Percentiles rank a stretch among this genome's conserved stretches.
Evolutionary conservation across 1,140 invertebrate species (phyloP).

Genomic region (Cotesia typhae): DNA sequence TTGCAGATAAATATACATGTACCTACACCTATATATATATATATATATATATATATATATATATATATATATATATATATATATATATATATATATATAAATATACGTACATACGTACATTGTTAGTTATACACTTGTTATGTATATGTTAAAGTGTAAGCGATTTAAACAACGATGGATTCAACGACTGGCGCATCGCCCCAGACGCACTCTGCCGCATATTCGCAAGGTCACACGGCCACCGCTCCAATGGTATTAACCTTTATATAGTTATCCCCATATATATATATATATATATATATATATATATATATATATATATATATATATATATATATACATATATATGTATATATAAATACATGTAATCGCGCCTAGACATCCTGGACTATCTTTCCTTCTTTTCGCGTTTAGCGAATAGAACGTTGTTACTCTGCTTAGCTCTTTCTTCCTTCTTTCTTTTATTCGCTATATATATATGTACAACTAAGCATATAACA

Average conservation of each 20-base stretch:
- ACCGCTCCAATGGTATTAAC: slow-evolving; percentile 58
- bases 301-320: not conserved
- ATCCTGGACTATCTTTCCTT: slow-evolving; percentile 5
- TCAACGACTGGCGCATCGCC: slow-evolving; percentile 48
- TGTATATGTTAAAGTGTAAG: not conserved
- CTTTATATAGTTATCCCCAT: slow-evolving; percentile 38
- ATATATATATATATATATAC: not conserved
- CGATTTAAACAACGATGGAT: not conserved
- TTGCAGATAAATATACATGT: no score
- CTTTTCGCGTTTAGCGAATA: slow-evolving; percentile 21
- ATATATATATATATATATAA: no score
- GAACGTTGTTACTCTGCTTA: slow-evolving; percentile 8
- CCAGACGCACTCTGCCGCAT: slow-evolving; percentile 54
- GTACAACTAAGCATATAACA: no score
- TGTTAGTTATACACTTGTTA: no score
- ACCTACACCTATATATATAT: no score
- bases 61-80: no score
- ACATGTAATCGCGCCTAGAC: not conserved
- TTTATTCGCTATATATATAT: no score
- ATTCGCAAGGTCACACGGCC: slow-evolving; percentile 63
- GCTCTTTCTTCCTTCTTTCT: not conserved
- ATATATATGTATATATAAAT: slow-evolving; percentile 2
- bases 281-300: slow-evolving; percentile 3
- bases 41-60: no score
- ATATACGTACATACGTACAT: no score